Base-by-base conservation (phyloP, 2,888 invertebrate genomes). In the Osmoderma eremita region DNA sequence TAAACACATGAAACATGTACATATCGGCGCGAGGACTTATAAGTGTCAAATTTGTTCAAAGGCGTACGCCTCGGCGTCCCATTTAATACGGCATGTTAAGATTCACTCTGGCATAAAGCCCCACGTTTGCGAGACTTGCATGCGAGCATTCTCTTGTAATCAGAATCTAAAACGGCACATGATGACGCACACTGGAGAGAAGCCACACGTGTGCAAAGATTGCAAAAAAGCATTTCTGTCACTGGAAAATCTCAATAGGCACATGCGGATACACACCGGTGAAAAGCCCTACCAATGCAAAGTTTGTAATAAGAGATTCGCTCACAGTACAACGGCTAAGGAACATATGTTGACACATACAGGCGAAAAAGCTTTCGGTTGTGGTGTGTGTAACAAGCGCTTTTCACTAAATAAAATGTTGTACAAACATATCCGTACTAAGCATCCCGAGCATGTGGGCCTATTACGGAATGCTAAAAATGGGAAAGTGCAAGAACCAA, bases 241-340 rank as follows among this genome's bases (percentile, higher is more conserved):
- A 0, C 51, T 76, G 15, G 79, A 79, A 64, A 80, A 80, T 71
- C 70, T 79, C 49, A 78, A 76, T 63, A 70, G 80, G 17, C 65
- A 68, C 65, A 78, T 75, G 63, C 72, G 80, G 18, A 79, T 74
- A 6, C 81, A 81, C 65, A 80, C 81, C 3, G 79, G 79, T 3
- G 81, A 80, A 69, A 80, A 80, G 70, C 80, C 74, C 3, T 74
- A 72, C 39, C 65, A 75, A 22, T 81, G 81, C 70, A 71, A 75
- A 36, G 69, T 78, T 39, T 81, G 81, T 69, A 76, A 76, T 1
- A 75, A 73, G 69, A 70, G 72, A 36, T 81, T 80, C 74, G 79
- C 80, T 8, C 80, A 80, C 64, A 78, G 80, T 63, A 80, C 79
- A 6, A 79, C 79, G 1, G 78, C 77, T 22, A 80, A 80, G 71